Conservation (phyloP, 2,797 vertebrate species). For the Tenualosa thibaudeaui region DNA sequence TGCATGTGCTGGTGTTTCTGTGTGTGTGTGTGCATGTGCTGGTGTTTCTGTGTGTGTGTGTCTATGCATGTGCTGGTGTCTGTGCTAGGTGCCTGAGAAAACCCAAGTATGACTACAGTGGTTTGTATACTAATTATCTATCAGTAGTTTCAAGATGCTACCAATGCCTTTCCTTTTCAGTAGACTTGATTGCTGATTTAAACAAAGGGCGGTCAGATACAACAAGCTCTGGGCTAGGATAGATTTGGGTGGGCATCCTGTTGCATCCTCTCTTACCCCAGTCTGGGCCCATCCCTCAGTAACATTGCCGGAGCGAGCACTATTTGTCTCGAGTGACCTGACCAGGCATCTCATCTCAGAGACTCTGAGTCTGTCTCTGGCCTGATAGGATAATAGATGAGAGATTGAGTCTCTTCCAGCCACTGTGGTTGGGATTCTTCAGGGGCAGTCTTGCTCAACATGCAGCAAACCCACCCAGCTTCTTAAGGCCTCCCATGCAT, state of each 20-base stretch:
- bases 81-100: conserved; percentile 24
- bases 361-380: background rate
- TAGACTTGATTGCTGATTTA: background rate
- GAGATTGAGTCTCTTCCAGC: background rate
- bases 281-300: background rate
- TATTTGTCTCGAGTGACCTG: background rate
- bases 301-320: background rate
- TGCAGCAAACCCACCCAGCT: background rate
- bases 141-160: background rate
- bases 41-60: conserved; percentile 4
- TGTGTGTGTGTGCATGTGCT: background rate
- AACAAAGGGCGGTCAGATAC: background rate
- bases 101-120: background rate
- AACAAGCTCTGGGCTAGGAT: background rate
- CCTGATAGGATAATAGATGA: conserved; percentile 20
- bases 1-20: conserved; percentile 31
- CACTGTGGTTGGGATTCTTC: conserved; percentile 21
- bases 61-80: conserved; percentile 39
- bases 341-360: background rate
- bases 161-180: background rate
- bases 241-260: background rate
- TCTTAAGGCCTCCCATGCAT: background rate
- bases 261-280: too few species aligned
- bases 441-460: conserved; percentile 17
- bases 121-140: background rate